Evolutionary conservation across 2,797 vertebrate species (phyloP).

Genomic region (Cyclura pinguis): DNA sequence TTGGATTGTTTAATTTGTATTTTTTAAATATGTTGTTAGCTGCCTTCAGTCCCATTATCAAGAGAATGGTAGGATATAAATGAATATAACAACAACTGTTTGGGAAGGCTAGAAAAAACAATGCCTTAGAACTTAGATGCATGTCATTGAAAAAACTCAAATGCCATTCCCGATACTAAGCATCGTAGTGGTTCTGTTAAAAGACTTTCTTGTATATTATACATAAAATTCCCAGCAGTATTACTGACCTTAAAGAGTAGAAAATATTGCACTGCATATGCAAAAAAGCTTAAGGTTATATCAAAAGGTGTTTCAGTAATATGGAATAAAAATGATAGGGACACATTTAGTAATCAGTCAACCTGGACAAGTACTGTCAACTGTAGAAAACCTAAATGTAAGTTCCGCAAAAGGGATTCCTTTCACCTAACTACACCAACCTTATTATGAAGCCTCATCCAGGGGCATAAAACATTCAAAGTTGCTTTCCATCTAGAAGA

Average conservation of each 20-base stretch:
- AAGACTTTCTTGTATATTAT: background rate
- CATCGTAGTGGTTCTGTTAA: background rate
- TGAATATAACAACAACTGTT: no score
- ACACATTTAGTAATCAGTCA: no score
- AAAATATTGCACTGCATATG: background rate
- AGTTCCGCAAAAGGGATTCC: background rate
- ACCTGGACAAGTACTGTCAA: background rate
- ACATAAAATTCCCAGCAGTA: background rate
- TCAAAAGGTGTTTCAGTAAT: background rate
- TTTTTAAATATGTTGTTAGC: no score
- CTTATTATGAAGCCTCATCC: background rate
- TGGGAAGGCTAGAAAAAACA: background rate
- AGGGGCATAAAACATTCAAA: background rate
- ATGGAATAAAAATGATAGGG: no score
- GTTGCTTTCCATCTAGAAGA: background rate
- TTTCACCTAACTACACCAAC: background rate
- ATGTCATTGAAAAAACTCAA: background rate
- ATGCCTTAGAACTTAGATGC: background rate
- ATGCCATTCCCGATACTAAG: background rate
- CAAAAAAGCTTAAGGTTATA: background rate
- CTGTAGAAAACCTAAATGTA: background rate
- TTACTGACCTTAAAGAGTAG: no score
- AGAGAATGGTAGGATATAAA: no score
- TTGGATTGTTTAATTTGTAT: no score
- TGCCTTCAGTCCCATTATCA: no score